Evolutionary conservation across 2,113 vertebrate genomes (phyloP).

Genomic region (Procavia capensis): DNA sequence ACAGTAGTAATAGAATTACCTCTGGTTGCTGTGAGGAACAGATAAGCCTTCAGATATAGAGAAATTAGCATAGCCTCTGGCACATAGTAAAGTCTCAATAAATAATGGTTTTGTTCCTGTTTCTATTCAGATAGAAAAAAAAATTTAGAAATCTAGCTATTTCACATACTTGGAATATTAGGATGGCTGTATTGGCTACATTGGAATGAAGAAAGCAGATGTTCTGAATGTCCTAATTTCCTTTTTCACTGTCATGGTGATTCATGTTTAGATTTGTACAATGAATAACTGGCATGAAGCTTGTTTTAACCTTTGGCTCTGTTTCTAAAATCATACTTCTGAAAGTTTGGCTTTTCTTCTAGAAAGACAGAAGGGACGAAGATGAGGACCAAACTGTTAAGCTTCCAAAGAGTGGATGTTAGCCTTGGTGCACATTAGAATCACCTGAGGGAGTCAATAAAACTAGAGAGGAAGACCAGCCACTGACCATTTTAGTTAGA

Average conservation of each 20-base stretch:
- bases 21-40: not conserved
- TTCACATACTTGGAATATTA: not conserved
- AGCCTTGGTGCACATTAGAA: too few relatives aligned
- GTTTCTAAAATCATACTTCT: not conserved
- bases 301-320: not conserved
- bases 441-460: too few relatives aligned
- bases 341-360: not conserved
- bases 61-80: not conserved
- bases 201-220: not conserved
- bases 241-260: not conserved
- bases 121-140: not conserved
- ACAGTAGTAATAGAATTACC: not conserved
- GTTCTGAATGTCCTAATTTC: not conserved
- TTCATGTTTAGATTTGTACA: not conserved
- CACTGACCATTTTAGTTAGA: too few relatives aligned
- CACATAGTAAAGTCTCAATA: not conserved
- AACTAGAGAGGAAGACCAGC: too few relatives aligned
- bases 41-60: not conserved
- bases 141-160: not conserved
- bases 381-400: too few relatives aligned
- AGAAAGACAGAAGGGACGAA: too few relatives aligned
- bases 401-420: too few relatives aligned
- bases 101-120: not conserved
- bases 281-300: not conserved
- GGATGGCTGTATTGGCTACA: not conserved